Conservation (phyloP, 1,140 invertebrate species). For the Achatina immaculata region DNA sequence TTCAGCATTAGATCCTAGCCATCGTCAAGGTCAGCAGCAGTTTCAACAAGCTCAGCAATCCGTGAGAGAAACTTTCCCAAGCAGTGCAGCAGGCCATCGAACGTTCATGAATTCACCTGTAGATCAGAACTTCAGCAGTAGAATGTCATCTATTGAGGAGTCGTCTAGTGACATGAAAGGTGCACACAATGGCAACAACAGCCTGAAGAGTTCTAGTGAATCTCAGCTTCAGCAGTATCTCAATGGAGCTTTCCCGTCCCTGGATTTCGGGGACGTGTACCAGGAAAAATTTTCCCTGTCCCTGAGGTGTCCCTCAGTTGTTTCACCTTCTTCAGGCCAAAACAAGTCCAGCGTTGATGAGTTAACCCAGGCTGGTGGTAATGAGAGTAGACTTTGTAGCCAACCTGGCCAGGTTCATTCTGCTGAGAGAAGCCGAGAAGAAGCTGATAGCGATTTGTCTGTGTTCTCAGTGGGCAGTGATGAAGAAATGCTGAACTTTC, state of each 20-base stretch:
- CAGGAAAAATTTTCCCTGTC: neutral
- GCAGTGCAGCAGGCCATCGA: no score
- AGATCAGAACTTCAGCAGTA: neutral
- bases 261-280: neutral
- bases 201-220: neutral
- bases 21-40: no score
- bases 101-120: no score
- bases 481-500: neutral
- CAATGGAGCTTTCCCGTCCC: neutral
- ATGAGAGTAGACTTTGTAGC: neutral
- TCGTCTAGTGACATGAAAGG: neutral
- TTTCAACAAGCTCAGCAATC: no score
- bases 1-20: neutral
- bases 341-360: neutral
- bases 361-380: neutral
- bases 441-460: constrained; percentile 1
- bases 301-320: neutral
- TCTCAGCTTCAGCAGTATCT: neutral
- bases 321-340: neutral
- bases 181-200: neutral
- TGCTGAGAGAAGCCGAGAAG: neutral
- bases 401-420: neutral
- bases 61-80: no score
- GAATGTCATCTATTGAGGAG: neutral
- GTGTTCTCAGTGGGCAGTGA: neutral